Percentiles rank a stretch among this genome's conserved stretches.
Conservation (phyloP, 2,797 vertebrate genomes). For the Meriones psammophilus region DNA sequence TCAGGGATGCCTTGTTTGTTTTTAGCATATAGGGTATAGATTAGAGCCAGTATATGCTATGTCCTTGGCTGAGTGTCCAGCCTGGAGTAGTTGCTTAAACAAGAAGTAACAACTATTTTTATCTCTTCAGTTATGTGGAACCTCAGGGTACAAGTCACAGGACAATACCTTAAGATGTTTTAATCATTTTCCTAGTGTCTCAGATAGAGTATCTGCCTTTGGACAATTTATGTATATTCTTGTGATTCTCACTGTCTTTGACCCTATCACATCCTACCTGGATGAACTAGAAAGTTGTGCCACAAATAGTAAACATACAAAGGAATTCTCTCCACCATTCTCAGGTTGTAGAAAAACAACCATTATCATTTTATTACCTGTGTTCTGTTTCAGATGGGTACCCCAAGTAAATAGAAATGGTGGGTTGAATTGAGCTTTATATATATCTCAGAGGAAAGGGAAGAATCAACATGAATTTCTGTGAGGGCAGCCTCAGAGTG, state of each 20-base stretch:
- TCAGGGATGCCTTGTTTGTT: not conserved
- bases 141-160: not conserved
- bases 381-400: not conserved
- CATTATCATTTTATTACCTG: not conserved
- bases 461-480: not conserved
- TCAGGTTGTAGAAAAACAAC: not conserved
- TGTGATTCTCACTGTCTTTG: not conserved
- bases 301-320: not conserved
- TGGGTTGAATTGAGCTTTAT: not conserved
- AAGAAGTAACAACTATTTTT: not conserved
- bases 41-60: not conserved
- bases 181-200: not conserved
- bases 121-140: not conserved
- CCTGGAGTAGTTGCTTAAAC: not conserved
- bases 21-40: not conserved
- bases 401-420: not conserved
- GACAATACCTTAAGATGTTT: slow-evolving; percentile 6
- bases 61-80: not conserved
- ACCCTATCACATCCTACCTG: not conserved
- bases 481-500: not conserved
- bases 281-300: not conserved
- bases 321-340: not conserved
- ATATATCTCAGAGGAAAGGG: not conserved
- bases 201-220: not conserved
- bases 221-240: not conserved